phyloP scores from a whole-genome alignment of 2,888 invertebrate genomes.

The Carabus problematicus region DNA sequence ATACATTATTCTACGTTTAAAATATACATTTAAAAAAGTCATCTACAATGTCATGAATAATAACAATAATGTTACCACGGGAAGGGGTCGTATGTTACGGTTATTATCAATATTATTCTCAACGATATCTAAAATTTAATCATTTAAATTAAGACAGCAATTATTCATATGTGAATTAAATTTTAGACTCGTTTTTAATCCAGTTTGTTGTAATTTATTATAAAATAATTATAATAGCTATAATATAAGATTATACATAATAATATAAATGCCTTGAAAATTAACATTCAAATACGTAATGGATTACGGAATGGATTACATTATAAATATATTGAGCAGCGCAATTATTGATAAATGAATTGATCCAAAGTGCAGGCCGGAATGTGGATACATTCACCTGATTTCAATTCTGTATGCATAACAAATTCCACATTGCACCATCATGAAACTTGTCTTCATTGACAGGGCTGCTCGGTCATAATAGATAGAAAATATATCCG shows the following conservation, averaged over 20 bases:
- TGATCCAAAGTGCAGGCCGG: constrained; percentile 22
- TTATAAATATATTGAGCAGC: constrained; percentile 35
- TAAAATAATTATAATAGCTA: constrained; percentile 41
- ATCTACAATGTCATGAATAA: constrained; percentile 58
- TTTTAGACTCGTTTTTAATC: background rate
- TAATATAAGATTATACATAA: constrained; percentile 34
- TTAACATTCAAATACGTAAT: constrained; percentile 17
- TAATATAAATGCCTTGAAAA: constrained; percentile 40
- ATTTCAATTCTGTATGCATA: too few species aligned
- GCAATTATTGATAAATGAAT: constrained; percentile 12
- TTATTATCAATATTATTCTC: constrained; percentile 22
- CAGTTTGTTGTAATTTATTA: constrained; percentile 24
- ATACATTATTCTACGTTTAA: constrained; percentile 58
- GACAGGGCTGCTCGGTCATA: too few species aligned
- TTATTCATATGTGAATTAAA: background rate
- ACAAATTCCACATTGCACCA: too few species aligned
- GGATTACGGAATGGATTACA: constrained; percentile 33
- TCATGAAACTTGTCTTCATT: too few species aligned
- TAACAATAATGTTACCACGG: constrained; percentile 48
- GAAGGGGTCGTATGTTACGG: constrained; percentile 25
- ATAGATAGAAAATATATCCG: too few species aligned
- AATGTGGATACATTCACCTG: constrained; percentile 11
- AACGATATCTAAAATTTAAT: constrained; percentile 37
- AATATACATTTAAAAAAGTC: constrained; percentile 60
- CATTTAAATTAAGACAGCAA: constrained; percentile 7